Base-by-base conservation (phyloP, 2,797 vertebrate species). In the Centropyge bicolor region DNA sequence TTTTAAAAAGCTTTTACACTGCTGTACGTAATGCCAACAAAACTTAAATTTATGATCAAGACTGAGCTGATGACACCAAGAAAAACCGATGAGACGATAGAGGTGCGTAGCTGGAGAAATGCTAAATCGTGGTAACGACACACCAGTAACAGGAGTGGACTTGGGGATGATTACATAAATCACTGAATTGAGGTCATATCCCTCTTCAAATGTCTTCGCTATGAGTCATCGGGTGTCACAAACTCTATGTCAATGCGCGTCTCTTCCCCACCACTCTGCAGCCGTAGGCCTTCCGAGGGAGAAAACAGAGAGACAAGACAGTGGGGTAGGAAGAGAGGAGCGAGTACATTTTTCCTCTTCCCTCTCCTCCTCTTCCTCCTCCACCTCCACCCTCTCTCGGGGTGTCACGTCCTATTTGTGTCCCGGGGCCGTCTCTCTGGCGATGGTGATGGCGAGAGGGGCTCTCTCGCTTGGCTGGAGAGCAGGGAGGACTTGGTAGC, bases 321-420 rank as follows among this genome's bases (percentile, higher is more conserved):
- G 86, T 76, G 75, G 87, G 86, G 80, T 81, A 80, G 73, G 67
- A 80, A 52, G 70, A 87, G 81, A 73, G 65, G 81, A 79, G 70
- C 67, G 85, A 85, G 78, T 82, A 75, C 82, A 79, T 86, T 83
- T 86, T 77, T 14, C 41, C 41, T 43, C n/a, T 55, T 51, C 27
- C 27, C 36, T 16, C 55, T 56, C 74, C 60, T 73, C 62, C 72
- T 24, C 64, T 46, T 80, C 78, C 27, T 72, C 49, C 68, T 74
- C 89, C 89, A 86, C 85, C 84, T 90, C 89, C 74, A 75, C 83
- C 82, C 86, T 87, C 89, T 90, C 89, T 91, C 72, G n/a, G 84
- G 80, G 86, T 93, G 93, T 93, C 94, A 94, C 82, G 82, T 93
- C 88, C 88, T 91, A 93, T 94, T 93, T 94, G 92, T 91, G 91